Evolutionary conservation across 2,797 vertebrate species (phyloP).

Genomic region (Setipinna tenuifilis): DNA sequence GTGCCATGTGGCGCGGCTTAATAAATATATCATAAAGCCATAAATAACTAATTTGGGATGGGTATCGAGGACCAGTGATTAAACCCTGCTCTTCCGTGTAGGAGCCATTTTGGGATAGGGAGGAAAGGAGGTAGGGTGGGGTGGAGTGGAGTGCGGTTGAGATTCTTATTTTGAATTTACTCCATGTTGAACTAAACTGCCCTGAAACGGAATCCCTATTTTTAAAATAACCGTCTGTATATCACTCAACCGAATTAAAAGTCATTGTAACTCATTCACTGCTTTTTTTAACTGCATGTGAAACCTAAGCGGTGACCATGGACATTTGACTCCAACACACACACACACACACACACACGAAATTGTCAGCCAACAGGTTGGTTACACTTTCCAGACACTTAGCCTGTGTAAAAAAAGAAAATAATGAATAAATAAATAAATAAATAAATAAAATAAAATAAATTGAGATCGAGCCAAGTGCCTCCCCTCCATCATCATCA

Average conservation of each 20-base stretch:
- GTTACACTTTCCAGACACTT: neutral
- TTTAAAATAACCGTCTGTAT: neutral
- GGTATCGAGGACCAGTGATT: neutral
- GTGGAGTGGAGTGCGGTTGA: too few species aligned
- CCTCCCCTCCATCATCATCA: neutral
- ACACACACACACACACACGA: neutral
- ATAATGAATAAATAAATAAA: too few species aligned
- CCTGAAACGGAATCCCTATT: neutral
- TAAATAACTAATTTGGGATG: slow-evolving; percentile 14
- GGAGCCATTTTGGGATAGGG: neutral
- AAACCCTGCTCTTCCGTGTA: neutral
- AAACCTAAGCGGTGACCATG: too few species aligned
- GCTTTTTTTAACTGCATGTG: too few species aligned
- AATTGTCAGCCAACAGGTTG: neutral
- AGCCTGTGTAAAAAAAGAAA: neutral
- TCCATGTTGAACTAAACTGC: neutral
- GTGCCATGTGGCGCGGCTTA: slow-evolving; percentile 2
- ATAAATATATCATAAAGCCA: slow-evolving; percentile 18
- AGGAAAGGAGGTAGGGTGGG: neutral
- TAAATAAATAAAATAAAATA: too few species aligned
- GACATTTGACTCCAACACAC: neutral
- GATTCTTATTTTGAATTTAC: neutral
- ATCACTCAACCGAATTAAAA: neutral
- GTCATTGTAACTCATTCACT: neutral
- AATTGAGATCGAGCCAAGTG: neutral